Conservation (phyloP, 2,888 invertebrate species). For the Pomacea canaliculata region DNA sequence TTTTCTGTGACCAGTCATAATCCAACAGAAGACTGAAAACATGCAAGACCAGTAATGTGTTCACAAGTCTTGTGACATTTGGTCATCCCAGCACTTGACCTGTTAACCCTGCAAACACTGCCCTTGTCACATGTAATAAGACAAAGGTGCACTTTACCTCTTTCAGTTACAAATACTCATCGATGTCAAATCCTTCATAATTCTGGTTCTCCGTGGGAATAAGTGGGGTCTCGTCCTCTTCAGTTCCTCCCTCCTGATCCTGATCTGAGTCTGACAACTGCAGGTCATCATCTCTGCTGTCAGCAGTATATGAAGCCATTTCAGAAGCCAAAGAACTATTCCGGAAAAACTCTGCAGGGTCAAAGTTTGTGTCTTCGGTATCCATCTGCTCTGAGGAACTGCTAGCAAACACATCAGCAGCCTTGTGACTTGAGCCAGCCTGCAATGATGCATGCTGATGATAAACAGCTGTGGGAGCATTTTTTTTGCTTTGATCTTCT, state of each 20-base stretch:
- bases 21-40: no score
- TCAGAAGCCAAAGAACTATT: conserved; percentile 53
- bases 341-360: conserved; percentile 62
- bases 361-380: conserved; percentile 45
- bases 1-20: no score
- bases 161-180: conserved; percentile 48
- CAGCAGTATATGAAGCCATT: conserved; percentile 27
- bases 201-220: conserved; percentile 42
- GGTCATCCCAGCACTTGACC: no score
- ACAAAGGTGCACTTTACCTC: no score
- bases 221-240: conserved; percentile 32
- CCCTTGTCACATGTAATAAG: no score
- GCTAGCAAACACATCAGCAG: not conserved
- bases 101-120: no score
- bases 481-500: conserved; percentile 38
- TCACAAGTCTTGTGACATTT: no score
- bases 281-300: conserved; percentile 76
- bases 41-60: no score
- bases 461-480: conserved; percentile 35
- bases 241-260: conserved; percentile 68
- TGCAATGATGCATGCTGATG: conserved; percentile 30
- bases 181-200: conserved; percentile 62
- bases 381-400: not conserved
- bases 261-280: conserved; percentile 85
- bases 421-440: not conserved